A percentile compares a stretch with the other conserved stretches of the same genome.
phyloP scores from a whole-genome alignment of 1,140 invertebrate species.

The Frieseomelitta varia region DNA sequence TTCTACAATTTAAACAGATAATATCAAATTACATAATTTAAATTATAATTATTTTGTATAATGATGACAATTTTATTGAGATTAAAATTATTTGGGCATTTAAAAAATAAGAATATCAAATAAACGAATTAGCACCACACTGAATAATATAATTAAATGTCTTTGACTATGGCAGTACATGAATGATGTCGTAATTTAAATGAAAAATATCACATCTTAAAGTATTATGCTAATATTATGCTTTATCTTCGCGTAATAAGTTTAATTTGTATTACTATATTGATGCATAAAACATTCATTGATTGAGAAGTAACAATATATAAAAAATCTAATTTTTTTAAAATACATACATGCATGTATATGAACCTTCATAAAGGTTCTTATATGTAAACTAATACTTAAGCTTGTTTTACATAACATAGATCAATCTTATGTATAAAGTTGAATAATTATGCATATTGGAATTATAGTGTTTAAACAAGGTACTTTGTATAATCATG shows the following conservation, averaged over 20 bases:
- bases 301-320: not conserved
- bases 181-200: constrained; percentile 31
- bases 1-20: constrained; percentile 43
- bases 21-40: constrained; percentile 53
- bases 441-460: constrained; percentile 37
- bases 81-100: constrained; percentile 30
- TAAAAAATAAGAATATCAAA: constrained; percentile 3
- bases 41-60: constrained; percentile 27
- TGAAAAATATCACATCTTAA: constrained; percentile 35
- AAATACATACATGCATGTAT: constrained; percentile 14
- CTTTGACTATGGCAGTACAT: constrained; percentile 18
- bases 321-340: constrained; percentile 22
- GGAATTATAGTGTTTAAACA: constrained; percentile 24
- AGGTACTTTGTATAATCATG: constrained; percentile 22
- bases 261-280: not conserved
- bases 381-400: constrained; percentile 33
- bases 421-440: constrained; percentile 28
- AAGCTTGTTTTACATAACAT: not conserved
- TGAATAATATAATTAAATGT: constrained; percentile 32
- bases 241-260: not conserved
- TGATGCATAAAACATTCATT: not conserved
- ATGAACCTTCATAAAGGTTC: constrained; percentile 10
- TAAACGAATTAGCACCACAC: constrained; percentile 22
- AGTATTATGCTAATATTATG: constrained; percentile 23
- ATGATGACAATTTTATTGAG: not conserved